Evolutionary conservation across 2,888 invertebrate genomes (phyloP), one percentile per base, ranked within the genome.

Genomic region (Chrysomela aeneicollis): DNA sequence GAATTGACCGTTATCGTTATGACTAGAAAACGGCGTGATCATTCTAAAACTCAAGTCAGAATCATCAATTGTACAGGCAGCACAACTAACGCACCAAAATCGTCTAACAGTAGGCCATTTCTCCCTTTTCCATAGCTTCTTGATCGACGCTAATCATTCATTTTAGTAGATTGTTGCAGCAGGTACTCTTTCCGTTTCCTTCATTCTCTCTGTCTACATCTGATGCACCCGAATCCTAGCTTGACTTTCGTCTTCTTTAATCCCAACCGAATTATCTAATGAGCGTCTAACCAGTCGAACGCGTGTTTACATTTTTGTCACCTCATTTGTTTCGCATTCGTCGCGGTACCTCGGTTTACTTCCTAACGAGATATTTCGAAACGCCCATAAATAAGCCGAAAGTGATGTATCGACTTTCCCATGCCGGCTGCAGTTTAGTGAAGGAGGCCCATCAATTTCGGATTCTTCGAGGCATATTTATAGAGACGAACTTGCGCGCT

Each of bases 351-450:
- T 46, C 26, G 30, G 46, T 42, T 57, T 57, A 47, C 61, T 15
- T 54, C 54, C 53, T 61, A 65, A 61, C 65, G 61, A 61, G 65
- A 65, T 65, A 61, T 65, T 65, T 65, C 37, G 58, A 61, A 58
- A 53, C 59, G 17, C 19, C 61, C 61, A 65, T 65, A 61, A 65
- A 65, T 61, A 65, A 65, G 59, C 53, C 53, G 35, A 53, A 59
- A 53, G 58, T 65, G 65, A 65, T 65, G 53, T 58, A 65, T 65
- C 52, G 65, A 61, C 61, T 65, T 65, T 65, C 61, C 52, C 65
- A 65, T 65, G 65, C 61, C 61, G 53, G 58, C 53, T 65, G 65
- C 65, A 61, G 58, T 65, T 65, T 61, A 42, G 61, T 58, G 65
- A 61, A 59, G 65, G 61, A 65, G 61, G 32, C 61, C 59, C 65